Evolutionary conservation across 2,113 vertebrate species (phyloP), one percentile per base, ranked within the genome.

Genomic region (Craseonycteris thonglongyai): DNA sequence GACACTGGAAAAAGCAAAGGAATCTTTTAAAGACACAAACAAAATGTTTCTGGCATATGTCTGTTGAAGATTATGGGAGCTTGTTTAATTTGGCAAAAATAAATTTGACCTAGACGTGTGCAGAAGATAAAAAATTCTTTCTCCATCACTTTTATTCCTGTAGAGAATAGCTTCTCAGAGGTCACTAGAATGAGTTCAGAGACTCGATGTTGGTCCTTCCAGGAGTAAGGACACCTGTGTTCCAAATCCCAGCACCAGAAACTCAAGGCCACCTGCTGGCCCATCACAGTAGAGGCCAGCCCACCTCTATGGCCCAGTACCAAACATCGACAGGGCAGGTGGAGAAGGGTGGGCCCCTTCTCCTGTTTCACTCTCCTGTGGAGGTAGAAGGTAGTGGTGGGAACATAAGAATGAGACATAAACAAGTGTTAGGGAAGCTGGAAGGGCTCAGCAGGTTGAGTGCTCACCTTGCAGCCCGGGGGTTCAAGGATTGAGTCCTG

Each of bases 61-160:
- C 79, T 92, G 63, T 72, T 81, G 75, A 95, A 91, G 68, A 79
- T 79, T 40, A 54, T 35, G 45, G 56, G 61, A 88, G 66, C 21
- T 76, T 75, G 68, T 93, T 90, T n/a, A 85, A 58, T 71, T 83
- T 95, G 91, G 79, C 69, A 88, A 75, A 35, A 58, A 75, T 69
- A 74, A 90, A 78, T 61, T 88, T 47, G 21, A 92, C 24, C 28
- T 76, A 74, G 14, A 65, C 16, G 6, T 82, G 40, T 78, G 15
- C 51, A 65, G 33, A 90, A 4, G 61, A 76, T 65, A 75, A 95
- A 86, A 72, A 71, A 88, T 42, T 82, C 54, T 66, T 92, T 91
- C 76, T 83, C 54, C 30, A 5, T 78, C 93, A 49, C 18, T 91
- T 88, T 71, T 78, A 94, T 75, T 63, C 54, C 84, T 42, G 21